phyloP scores from a whole-genome alignment of 2,797 vertebrate genomes.

The Toxotes lorentzi region DNA sequence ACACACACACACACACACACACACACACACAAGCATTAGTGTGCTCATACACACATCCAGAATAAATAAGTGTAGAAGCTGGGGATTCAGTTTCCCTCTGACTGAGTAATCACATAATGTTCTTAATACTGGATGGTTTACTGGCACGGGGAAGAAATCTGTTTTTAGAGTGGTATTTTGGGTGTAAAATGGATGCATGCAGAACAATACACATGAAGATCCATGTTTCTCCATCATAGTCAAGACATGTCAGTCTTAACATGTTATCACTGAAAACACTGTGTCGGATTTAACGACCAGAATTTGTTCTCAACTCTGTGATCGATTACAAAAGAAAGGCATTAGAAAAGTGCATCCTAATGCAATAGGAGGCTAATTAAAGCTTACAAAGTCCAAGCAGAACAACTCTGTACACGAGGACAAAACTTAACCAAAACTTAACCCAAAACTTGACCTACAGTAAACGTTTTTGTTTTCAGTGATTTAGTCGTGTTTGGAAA shows the following conservation, averaged over 20 bases:
- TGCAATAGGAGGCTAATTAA: neutral
- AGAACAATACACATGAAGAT: neutral
- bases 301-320: neutral
- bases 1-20: constrained; percentile 6
- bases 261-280: neutral
- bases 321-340: neutral
- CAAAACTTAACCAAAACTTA: neutral
- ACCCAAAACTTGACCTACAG: neutral
- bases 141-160: neutral
- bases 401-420: neutral
- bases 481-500: neutral
- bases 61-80: constrained; percentile 5
- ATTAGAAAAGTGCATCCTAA: neutral
- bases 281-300: neutral
- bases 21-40: constrained; percentile 2
- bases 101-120: constrained; percentile 11
- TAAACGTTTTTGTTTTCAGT: neutral
- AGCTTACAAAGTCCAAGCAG: neutral
- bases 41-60: neutral
- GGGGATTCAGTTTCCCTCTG: neutral
- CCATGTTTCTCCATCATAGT: neutral
- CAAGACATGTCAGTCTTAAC: neutral
- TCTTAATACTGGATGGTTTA: constrained; percentile 26
- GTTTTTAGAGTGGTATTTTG: neutral
- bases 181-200: neutral